These are phyloP conservation scores for Spea hammondii DNA, from an alignment of 2,797 vertebrate genomes.

Conservation along the genomic window DNA sequence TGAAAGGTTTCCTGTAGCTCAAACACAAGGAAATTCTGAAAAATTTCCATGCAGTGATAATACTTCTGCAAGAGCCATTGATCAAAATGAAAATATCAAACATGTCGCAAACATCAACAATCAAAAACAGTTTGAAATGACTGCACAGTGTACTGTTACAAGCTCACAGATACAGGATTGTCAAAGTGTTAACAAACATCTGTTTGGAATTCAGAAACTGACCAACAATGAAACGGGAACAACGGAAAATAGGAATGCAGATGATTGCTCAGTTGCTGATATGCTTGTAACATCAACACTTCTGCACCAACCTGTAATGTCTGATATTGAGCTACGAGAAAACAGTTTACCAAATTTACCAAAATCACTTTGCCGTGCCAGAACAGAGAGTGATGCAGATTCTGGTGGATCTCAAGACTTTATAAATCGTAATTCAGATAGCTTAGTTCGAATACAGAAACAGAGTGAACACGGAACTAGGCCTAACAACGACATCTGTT, in stretches of 20 bases:
- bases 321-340: not conserved
- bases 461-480: not conserved
- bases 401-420: not conserved
- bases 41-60: not conserved
- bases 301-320: not conserved
- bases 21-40: not conserved
- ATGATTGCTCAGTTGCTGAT: not conserved
- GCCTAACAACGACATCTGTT: not conserved
- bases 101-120: not conserved
- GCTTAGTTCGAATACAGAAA: not conserved
- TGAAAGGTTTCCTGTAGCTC: not conserved
- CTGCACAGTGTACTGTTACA: not conserved
- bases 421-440: not conserved
- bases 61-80: not conserved
- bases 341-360: not conserved
- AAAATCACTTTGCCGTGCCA: not conserved
- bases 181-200: not conserved
- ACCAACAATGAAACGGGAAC: not conserved
- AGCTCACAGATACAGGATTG: not conserved
- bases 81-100: conserved; percentile 7
- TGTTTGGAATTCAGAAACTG: not conserved
- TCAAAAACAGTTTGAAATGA: not conserved
- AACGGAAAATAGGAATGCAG: not conserved
- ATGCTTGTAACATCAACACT: not conserved
- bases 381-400: not conserved